Percentiles rank a stretch among this genome's conserved stretches.
Evolutionary conservation across 2,888 invertebrate species (phyloP).

Genomic region (Graphium colonna): DNA sequence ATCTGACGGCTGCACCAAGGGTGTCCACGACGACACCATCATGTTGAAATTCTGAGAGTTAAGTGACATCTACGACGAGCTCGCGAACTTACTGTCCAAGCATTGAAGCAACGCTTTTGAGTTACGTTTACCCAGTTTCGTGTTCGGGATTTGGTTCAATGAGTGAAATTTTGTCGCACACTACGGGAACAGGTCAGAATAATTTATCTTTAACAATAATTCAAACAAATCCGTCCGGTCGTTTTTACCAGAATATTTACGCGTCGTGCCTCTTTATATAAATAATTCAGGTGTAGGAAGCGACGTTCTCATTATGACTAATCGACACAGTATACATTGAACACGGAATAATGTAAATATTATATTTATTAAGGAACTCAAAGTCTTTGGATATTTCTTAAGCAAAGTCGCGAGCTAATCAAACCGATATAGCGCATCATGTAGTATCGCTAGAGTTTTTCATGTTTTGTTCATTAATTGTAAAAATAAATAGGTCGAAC

Average conservation of each 20-base stretch:
- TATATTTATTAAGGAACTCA: background rate
- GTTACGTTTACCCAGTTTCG: background rate
- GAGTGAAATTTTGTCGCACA: background rate
- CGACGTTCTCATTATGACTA: background rate
- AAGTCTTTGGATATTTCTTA: background rate
- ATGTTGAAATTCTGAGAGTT: conserved; percentile 66
- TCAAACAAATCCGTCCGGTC: conserved; percentile 18
- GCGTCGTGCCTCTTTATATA: conserved; percentile 1
- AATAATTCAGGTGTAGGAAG: background rate
- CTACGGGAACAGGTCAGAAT: background rate
- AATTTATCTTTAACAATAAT: conserved; percentile 5
- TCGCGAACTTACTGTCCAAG: conserved; percentile 25
- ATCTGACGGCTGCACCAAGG: conserved; percentile 59
- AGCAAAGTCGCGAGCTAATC: background rate
- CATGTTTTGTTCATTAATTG: background rate
- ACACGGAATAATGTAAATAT: background rate
- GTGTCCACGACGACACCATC: conserved; percentile 69
- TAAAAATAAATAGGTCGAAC: no score
- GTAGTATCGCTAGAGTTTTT: conserved; percentile 4
- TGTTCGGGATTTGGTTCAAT: no score
- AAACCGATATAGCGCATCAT: background rate
- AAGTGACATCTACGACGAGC: conserved; percentile 32
- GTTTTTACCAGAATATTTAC: conserved; percentile 8
- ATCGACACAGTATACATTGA: background rate
- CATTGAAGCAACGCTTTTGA: conserved; percentile 1